Percentiles rank a stretch among this genome's conserved stretches.
phyloP scores from a whole-genome alignment of 2,888 invertebrate genomes.

The Andrena minutula region DNA sequence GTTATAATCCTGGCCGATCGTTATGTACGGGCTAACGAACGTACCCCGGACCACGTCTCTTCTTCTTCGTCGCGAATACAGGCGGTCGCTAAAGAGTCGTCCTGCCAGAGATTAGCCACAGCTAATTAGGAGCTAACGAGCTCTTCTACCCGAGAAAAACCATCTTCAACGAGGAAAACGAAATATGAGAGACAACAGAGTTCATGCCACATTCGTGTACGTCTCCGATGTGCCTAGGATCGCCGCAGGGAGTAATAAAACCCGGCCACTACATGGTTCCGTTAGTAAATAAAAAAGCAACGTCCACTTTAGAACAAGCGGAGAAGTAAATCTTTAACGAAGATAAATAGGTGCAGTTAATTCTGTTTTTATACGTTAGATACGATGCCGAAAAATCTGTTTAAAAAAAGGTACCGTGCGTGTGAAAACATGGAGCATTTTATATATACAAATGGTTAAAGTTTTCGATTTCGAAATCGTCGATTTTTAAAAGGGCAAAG shows the following conservation, averaged over 20 bases:
- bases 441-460: too few relatives aligned
- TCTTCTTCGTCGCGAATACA: conserved; percentile 34
- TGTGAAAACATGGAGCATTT: too few relatives aligned
- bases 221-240: conserved; percentile 2
- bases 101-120: conserved; percentile 63
- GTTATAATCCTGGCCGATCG: conserved; percentile 19
- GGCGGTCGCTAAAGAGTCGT: conserved; percentile 17
- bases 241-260: conserved; percentile 3
- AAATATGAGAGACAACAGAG: conserved; percentile 13
- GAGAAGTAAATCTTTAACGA: background rate
- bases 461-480: too few relatives aligned
- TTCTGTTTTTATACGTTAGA: too few relatives aligned
- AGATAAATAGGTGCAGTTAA: background rate
- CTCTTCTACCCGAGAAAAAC: conserved; percentile 31
- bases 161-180: background rate
- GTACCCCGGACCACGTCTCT: conserved; percentile 38
- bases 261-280: conserved; percentile 20
- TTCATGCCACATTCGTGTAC: conserved; percentile 18
- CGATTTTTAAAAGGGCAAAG: too few relatives aligned
- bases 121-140: conserved; percentile 71
- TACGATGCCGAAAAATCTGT: too few relatives aligned
- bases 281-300: background rate
- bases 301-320: background rate
- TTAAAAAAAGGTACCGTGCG: too few relatives aligned
- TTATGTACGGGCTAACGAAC: conserved; percentile 50